Evolutionary conservation across 2,888 invertebrate genomes (phyloP), one percentile per base, ranked within the genome.

Genomic region (Mantis religiosa): DNA sequence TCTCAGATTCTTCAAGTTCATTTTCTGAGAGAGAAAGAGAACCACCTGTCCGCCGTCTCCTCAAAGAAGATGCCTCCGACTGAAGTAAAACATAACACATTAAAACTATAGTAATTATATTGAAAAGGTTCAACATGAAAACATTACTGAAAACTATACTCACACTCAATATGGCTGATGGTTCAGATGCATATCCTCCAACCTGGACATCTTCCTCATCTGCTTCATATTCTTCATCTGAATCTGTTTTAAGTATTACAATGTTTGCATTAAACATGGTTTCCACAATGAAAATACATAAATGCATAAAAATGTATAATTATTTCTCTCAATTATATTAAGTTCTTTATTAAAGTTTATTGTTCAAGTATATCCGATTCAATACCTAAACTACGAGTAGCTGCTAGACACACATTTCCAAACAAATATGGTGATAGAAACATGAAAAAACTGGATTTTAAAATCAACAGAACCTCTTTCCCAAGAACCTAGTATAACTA

Each of bases 171-270:
- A 94, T 93, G 88, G 82, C 87, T 12, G 87, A 82, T 82, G 98
- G 98, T 93, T 98, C 98, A 0, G 98, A 98, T 20, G 96, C 97
- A 92, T 98, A 98, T 20, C 97, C 98, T 91, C 93, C 94, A 92
- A 97, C 97, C 91, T 96, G 96, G 91, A 95, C 96, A 83, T 96
- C 94, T 91, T 94, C 94, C 90, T 94, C 94, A 90, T 94, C 93
- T n/a, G 92, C 94, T 92, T 96, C 96, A 91, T 96, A 94, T 90
- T 95, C 96, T 84, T 96, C 96, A 90, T 95, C 95, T 0, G 95
- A 95, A 2, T 95, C 95, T 2, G 95, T 28, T 83, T n/a, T 54
- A 47, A 82, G 83, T 27, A 88, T 20, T 15, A 54, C 20, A 14
- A 47, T n/a, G 12, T 25, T 34, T 85, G 20, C 25, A 30, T 41